A percentile compares a stretch with the other conserved stretches of the same genome.
Evolutionary conservation across 1,140 invertebrate genomes (phyloP).

Genomic region (Chironomus striatipennis): DNA sequence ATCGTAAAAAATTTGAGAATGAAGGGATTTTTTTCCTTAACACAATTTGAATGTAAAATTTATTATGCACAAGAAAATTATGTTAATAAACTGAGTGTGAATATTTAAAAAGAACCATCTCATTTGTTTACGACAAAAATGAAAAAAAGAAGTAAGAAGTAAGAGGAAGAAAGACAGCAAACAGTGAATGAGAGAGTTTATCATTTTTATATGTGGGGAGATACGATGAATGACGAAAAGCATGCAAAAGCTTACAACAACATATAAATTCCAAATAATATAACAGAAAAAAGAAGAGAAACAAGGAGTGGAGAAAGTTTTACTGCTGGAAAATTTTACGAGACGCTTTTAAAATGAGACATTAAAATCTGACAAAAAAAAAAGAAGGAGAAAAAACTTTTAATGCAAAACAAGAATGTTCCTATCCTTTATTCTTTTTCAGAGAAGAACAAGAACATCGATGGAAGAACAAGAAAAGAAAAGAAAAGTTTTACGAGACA

Average conservation of each 20-base stretch:
- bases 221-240: neutral
- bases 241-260: neutral
- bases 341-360: conserved; percentile 7
- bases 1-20: too few species aligned
- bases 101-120: conserved; percentile 6
- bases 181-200: neutral
- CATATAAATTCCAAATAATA: too few species aligned
- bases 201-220: neutral
- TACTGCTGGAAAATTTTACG: conserved; percentile 13
- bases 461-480: neutral
- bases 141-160: neutral
- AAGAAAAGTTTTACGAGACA: conserved; percentile 12
- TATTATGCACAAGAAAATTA: conserved; percentile 9
- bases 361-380: neutral
- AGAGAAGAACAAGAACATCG: neutral
- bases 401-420: conserved; percentile 5
- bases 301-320: neutral
- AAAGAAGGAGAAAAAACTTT: neutral
- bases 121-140: conserved; percentile 7
- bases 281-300: neutral
- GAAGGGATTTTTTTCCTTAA: too few species aligned
- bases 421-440: too few species aligned
- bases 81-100: conserved; percentile 13
- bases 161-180: neutral
- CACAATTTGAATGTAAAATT: neutral